Evolutionary conservation across 2,888 invertebrate genomes (phyloP), one percentile per base, ranked within the genome.

Genomic region (Biston stratarius): DNA sequence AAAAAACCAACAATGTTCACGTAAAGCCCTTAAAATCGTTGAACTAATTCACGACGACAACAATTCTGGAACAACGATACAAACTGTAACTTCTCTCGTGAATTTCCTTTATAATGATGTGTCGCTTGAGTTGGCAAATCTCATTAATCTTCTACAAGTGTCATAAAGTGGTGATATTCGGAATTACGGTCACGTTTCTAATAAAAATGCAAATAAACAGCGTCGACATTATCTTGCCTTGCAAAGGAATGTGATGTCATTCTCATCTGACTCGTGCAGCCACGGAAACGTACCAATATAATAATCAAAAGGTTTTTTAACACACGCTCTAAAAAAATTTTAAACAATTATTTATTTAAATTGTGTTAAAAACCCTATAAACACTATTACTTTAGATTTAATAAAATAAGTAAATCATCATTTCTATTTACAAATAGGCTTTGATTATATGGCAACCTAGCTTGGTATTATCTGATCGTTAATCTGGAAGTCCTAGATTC

Each of bases 191-290:
- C 74, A 79, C 77, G 78, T 75, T 75, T 80, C 76, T 81, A 79
- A 83, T 83, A 82, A 83, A 81, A 82, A 82, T 79, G 82, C 81
- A 83, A 82, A 82, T 81, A 78, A 74, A 68, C 71, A 68, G 71
- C 65, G 64, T 49, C 61, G 48, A 67, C 61, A 71, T 71, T 71
- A 71, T 74, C 70, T 70, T 68, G 64, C 58, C 69, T 69, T 60
- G 52, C 61, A 60, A 59, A 60, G 63, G 71, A 68, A 65, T 70
- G 67, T 70, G 75, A 75, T 76, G 78, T 74, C 77, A 61, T 69
- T 72, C 52, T 63, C 59, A 53, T 61, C 61, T 56, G 55, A 63
- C 55, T 67, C 61, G 52, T 69, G 49, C 48, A 65, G 34, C 12
- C 56, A 10, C 10, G 33, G n/a, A 24, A 15, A 53, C 12, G 9